These are phyloP conservation scores for Euproctis similis DNA, from an alignment of 2,888 invertebrate species.

Conservation along the genomic window DNA sequence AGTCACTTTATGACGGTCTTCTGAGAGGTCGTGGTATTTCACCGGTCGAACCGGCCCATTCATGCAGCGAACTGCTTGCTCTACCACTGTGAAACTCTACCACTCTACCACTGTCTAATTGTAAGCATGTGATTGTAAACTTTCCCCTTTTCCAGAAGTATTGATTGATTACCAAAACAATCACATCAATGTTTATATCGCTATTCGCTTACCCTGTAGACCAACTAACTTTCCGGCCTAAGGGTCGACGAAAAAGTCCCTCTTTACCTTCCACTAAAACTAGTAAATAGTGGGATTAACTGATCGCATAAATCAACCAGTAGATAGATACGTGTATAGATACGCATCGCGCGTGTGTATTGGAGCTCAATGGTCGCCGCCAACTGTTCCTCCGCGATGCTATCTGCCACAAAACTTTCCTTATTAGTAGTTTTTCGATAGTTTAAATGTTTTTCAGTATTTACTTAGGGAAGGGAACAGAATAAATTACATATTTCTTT, in stretches of 20 bases:
- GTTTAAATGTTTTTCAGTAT: conserved; percentile 5
- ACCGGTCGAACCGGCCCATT: too few species aligned
- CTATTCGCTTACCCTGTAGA: conserved; percentile 15
- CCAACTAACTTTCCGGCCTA: conserved; percentile 25
- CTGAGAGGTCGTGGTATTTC: too few species aligned
- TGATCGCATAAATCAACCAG: conserved; percentile 59
- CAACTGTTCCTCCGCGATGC: conserved; percentile 3
- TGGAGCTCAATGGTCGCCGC: conserved; percentile 20
- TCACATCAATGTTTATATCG: too few species aligned
- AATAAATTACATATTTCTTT: too few species aligned
- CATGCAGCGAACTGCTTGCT: too few species aligned
- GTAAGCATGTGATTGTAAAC: too few species aligned
- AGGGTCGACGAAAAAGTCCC: conserved; percentile 59
- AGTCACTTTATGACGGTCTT: too few species aligned
- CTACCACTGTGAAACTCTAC: too few species aligned
- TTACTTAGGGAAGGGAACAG: too few species aligned
- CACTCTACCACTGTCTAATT: too few species aligned
- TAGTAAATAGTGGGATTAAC: conserved; percentile 73
- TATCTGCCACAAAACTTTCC: conserved; percentile 30
- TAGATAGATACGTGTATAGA: conserved; percentile 32
- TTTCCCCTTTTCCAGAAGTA: too few species aligned
- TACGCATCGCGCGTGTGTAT: conserved; percentile 29
- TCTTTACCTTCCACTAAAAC: conserved; percentile 69
- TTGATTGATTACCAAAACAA: too few species aligned
- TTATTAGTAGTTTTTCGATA: conserved; percentile 16